phyloP scores from a whole-genome alignment of 2,797 vertebrate species.

The Artibeus jamaicensis region DNA sequence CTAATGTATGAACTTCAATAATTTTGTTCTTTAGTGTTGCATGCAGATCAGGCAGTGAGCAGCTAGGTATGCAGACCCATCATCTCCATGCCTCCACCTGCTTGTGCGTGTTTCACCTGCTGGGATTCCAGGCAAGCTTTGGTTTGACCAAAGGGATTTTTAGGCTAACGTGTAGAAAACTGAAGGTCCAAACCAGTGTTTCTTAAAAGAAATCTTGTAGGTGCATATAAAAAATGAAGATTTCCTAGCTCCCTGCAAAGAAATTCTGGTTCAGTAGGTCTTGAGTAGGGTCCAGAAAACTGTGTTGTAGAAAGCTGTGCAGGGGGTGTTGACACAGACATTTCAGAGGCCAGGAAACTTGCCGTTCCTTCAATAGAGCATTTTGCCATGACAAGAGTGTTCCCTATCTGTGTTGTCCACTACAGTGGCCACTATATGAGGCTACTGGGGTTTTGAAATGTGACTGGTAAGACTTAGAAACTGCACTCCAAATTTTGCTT shows the following conservation, averaged over 20 bases:
- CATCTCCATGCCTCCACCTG: accelerated
- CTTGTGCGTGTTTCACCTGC: background rate
- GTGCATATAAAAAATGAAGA: background rate
- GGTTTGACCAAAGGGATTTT: background rate
- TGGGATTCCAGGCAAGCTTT: background rate
- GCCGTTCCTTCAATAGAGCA: background rate
- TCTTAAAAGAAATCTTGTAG: background rate
- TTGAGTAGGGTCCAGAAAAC: background rate
- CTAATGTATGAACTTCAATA: background rate
- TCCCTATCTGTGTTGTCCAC: background rate
- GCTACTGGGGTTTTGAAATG: background rate
- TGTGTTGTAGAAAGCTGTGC: background rate
- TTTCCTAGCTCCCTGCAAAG: background rate
- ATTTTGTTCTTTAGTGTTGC: background rate
- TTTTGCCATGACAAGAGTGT: background rate
- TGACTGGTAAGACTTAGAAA: background rate
- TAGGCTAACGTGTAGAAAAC: background rate
- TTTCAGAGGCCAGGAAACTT: background rate
- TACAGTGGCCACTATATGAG: background rate
- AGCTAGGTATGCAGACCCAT: background rate
- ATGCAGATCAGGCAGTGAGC: too few relatives aligned
- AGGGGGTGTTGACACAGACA: background rate
- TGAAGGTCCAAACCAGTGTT: background rate
- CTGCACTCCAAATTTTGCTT: background rate
- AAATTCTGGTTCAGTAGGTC: background rate